Base-by-base conservation (phyloP, 2,888 invertebrate genomes). In the Spodoptera picta region DNA sequence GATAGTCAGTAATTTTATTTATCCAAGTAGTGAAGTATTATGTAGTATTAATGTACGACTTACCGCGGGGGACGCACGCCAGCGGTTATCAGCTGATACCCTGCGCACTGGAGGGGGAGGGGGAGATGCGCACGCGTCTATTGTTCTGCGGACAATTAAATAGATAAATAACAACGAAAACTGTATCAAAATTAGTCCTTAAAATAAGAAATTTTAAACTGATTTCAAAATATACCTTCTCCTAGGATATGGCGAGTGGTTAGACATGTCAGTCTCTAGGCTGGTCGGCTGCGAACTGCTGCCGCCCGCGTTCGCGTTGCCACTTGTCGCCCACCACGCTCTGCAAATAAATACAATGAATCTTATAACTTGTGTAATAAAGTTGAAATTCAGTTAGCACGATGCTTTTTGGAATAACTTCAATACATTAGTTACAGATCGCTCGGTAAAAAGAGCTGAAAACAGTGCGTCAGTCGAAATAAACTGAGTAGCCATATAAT, bases 211-310 rank as follows among this genome's bases (percentile, higher is more conserved):
- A 19, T 19, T 19, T 1, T 19, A 19, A 19, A 19, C 1, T 19
- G 36, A 6, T 11, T 43, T 9, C 31, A 1, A 27, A 19, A 27
- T 10, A 53, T 83, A 93, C 93, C 92, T 91, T 71, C 94, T 87
- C 31, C 94, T 80, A 0, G 92, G 92, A 54, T 90, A 93, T 0
- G 93, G 93, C 12, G 94, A 93, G 73, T 92, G 89, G 63, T 86
- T 90, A 14, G 89, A 85, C 74, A 90, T 87, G 67, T 94, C 94
- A 0, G 89, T 85, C 77, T 95, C 95, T 4, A 95, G 79, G 70
- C 95, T 95, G 43, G 94, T 82, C 1, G 95, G 95, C 83, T 95
- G 95, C 27, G 95, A 95, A 64, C 92, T 93, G 80, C 94, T 93
- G 65, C 95, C 94, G 31, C 94, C 93, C 0, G 92, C 87, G 77